Evolutionary conservation across 2,113 vertebrate genomes (phyloP).

Genomic region (Ictidomys tridecemlineatus): DNA sequence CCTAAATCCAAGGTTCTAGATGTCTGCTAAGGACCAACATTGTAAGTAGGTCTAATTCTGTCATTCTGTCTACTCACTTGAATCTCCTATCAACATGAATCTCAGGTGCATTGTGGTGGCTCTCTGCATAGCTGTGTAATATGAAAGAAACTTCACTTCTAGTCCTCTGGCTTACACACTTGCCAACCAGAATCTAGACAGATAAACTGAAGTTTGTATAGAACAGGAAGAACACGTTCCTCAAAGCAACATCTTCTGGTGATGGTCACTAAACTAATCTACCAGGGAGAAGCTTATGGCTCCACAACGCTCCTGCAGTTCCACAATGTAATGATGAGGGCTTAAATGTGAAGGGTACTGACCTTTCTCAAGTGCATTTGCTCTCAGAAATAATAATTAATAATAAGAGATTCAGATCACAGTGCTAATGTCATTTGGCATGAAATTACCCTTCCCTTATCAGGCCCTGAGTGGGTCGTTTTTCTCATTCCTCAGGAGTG

Average conservation of each 20-base stretch:
- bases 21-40: background rate
- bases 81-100: too few species aligned
- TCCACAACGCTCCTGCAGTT: too few species aligned
- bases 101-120: background rate
- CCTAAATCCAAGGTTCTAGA: background rate
- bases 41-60: background rate
- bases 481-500: background rate
- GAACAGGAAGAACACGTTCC: background rate
- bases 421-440: conserved; percentile 9
- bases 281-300: accelerated
- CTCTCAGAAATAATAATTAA: conserved; percentile 57
- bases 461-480: background rate
- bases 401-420: conserved; percentile 42
- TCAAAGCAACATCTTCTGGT: background rate
- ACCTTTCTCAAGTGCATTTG: conserved; percentile 19
- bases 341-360: background rate
- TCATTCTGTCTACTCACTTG: background rate
- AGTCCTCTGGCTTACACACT: background rate
- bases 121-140: background rate
- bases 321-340: background rate
- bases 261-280: background rate
- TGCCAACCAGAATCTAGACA: background rate
- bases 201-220: background rate
- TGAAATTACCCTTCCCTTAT: conserved; percentile 7
- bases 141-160: background rate